Conservation (phyloP, 2,888 invertebrate species). For the Rhyacophila evoluta region DNA sequence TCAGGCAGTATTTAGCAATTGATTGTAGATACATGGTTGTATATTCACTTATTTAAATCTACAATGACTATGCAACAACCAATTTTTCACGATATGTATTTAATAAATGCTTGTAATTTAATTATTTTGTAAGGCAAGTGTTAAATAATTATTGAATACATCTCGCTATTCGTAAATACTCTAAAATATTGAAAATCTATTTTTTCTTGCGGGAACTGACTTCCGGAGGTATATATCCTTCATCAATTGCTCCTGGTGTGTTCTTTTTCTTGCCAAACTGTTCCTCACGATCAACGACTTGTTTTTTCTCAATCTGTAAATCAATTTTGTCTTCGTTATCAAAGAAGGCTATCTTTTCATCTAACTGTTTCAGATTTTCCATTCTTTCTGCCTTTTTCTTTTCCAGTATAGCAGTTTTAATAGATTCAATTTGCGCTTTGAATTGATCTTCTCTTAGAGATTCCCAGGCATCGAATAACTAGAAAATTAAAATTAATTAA, state of each 20-base stretch:
- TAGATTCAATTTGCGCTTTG: conserved; percentile 70
- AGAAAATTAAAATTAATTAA: conserved; percentile 57
- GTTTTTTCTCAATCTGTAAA: conserved; percentile 75
- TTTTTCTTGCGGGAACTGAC: too few relatives aligned
- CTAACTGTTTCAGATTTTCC: conserved; percentile 67
- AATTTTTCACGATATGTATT: too few relatives aligned
- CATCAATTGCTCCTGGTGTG: conserved; percentile 67
- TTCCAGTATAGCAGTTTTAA: conserved; percentile 71
- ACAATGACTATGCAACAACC: too few relatives aligned
- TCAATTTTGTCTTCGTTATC: conserved; percentile 83
- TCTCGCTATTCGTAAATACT: too few relatives aligned
- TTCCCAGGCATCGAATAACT: conserved; percentile 74
- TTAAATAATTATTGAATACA: too few relatives aligned
- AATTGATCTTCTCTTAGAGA: conserved; percentile 70
- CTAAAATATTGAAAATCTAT: not conserved
- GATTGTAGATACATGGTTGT: too few relatives aligned
- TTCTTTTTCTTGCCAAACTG: conserved; percentile 67
- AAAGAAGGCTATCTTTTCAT: conserved; percentile 84
- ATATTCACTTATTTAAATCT: too few relatives aligned
- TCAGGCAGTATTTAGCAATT: too few relatives aligned
- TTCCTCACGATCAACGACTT: conserved; percentile 62
- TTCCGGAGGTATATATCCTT: conserved; percentile 80
- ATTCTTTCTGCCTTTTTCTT: conserved; percentile 68
- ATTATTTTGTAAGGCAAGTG: too few relatives aligned
- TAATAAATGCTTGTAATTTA: too few relatives aligned